Percentiles rank a stretch among this genome's conserved stretches.
Evolutionary conservation across 2,797 vertebrate species (phyloP).

Genomic region (Hybognathus amarus): DNA sequence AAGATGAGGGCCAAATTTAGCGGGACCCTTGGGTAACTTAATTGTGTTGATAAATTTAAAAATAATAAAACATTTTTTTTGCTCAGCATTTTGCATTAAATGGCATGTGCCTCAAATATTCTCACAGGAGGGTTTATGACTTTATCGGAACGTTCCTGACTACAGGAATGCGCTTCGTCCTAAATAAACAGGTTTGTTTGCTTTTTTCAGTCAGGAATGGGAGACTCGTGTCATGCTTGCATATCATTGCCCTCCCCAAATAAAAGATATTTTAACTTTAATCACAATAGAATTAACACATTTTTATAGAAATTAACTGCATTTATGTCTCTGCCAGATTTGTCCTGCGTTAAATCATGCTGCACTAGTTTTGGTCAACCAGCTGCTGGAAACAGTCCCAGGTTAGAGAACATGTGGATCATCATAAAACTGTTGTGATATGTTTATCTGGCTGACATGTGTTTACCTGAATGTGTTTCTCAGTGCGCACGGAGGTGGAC

Average conservation of each 20-base stretch:
- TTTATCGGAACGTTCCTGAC: slow-evolving; percentile 83
- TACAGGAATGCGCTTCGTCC: slow-evolving; percentile 87
- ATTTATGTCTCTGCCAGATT: slow-evolving; percentile 78
- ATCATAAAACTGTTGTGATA: not conserved
- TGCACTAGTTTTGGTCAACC: slow-evolving; percentile 86
- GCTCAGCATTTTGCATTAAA: not conserved
- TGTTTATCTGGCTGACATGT: not conserved
- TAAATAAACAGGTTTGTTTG: slow-evolving; percentile 85
- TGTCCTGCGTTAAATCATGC: slow-evolving; percentile 88
- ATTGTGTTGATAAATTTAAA: not conserved
- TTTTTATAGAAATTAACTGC: not conserved
- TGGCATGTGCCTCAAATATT: not conserved
- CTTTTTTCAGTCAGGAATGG: not conserved
- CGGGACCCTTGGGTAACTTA: slow-evolving; percentile 85
- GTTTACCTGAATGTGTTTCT: slow-evolving; percentile 27
- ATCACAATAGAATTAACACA: not conserved
- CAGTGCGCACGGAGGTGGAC: slow-evolving; percentile 86
- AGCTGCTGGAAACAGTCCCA: slow-evolving; percentile 87
- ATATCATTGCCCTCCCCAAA: not conserved
- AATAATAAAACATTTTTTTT: not conserved
- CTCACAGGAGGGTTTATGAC: slow-evolving; percentile 86
- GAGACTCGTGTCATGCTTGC: not conserved
- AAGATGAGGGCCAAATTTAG: slow-evolving; percentile 86
- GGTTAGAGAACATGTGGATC: slow-evolving; percentile 70
- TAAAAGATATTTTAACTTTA: not conserved